Evolutionary conservation across 53 echinoderm and acorn worm species (phyloP).

Genomic region (Patiria pectinifera): DNA sequence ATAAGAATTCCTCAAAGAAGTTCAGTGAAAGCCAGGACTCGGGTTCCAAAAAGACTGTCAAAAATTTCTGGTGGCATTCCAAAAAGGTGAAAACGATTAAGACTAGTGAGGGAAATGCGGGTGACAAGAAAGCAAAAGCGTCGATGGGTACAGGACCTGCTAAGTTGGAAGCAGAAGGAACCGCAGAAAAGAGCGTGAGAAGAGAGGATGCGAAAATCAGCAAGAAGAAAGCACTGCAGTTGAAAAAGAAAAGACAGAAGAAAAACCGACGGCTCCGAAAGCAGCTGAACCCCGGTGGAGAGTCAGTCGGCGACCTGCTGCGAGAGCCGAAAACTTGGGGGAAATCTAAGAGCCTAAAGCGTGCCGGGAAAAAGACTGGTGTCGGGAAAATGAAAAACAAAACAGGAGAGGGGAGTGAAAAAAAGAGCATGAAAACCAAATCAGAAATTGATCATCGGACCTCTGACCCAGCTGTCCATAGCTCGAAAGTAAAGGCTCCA

Average conservation of each 20-base stretch:
- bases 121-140: neutral
- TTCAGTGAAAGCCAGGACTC: neutral
- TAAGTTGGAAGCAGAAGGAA: neutral
- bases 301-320: neutral
- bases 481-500: neutral
- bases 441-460: neutral
- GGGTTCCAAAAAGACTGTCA: neutral
- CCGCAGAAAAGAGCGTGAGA: neutral
- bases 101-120: neutral
- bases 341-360: neutral
- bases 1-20: neutral
- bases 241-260: conserved; percentile 60
- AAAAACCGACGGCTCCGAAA: conserved; percentile 54
- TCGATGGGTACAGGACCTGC: neutral
- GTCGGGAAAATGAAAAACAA: neutral
- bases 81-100: conserved; percentile 22
- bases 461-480: neutral
- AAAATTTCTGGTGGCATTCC: conserved; percentile 27
- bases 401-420: neutral
- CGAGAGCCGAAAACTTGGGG: neutral
- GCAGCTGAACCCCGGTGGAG: conserved; percentile 30
- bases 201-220: neutral
- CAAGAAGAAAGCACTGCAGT: conserved; percentile 61
- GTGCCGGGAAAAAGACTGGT: neutral
- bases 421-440: conserved; percentile 5